Evolutionary conservation across 2,113 vertebrate species (phyloP).

Genomic region (Eulemur macaco): DNA sequence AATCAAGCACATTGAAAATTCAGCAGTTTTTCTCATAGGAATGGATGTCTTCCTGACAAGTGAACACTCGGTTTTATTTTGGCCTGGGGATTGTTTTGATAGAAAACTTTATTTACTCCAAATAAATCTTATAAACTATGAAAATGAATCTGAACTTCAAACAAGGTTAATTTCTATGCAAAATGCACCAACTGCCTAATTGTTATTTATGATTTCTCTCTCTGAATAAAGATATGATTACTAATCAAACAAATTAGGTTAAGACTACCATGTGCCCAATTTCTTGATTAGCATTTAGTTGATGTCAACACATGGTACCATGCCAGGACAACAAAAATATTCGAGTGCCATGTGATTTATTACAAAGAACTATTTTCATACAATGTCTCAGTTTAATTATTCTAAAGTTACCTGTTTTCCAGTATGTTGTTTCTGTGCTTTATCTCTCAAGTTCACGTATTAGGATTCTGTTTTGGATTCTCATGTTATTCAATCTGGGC

Average conservation of each 20-base stretch:
- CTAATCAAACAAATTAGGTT: constrained; percentile 13
- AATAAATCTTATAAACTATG: constrained; percentile 45
- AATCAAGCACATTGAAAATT: constrained; percentile 67
- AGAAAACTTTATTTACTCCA: constrained; percentile 68
- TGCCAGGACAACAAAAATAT: not conserved
- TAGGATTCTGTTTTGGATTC: not conserved
- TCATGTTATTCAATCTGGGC: not conserved
- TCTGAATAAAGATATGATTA: constrained; percentile 51
- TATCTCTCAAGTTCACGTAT: not conserved
- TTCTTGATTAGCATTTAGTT: not conserved
- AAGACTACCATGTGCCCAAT: not conserved
- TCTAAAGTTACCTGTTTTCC: not conserved
- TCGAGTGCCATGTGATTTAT: not conserved
- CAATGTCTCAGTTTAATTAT: not conserved
- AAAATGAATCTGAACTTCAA: constrained; percentile 30
- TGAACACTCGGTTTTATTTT: constrained; percentile 64
- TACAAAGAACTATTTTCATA: not conserved
- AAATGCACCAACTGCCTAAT: not conserved
- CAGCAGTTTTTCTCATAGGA: constrained; percentile 60
- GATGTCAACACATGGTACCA: not conserved
- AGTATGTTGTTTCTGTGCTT: not conserved
- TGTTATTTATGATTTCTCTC: constrained; percentile 33
- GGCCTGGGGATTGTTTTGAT: constrained; percentile 70
- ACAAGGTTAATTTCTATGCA: constrained; percentile 48
- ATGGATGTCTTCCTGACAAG: constrained; percentile 59